Base-by-base conservation (phyloP, 1,140 invertebrate species). In the Choristoneura fumiferana region DNA sequence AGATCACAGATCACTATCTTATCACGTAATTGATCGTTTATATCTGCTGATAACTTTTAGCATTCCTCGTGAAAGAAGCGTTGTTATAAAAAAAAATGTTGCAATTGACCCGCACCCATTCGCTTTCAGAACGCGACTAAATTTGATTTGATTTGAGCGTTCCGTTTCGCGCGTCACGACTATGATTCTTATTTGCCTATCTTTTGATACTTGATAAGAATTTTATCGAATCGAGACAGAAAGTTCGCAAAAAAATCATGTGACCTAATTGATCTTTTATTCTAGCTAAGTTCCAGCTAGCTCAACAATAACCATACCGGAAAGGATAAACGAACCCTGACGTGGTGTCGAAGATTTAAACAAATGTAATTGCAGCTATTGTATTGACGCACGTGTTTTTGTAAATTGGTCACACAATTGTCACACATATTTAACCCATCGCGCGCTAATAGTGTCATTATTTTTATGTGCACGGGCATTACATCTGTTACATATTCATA, bases 51-150 rank as follows among this genome's bases (percentile, higher is more conserved):
- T n/a, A 18, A n/a, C 1, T 12, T 49, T 49, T 49, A 29, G 29
- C 12, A 29, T 49, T 13, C 3, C 18, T 49, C 12, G 2, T 12
- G 10, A 10, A 6, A 29, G 18, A 12, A 3, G 8, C 43, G 22
- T n/a, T n/a, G n/a, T 13, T 34, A 43, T 36, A 52, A 15, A 10
- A 45, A 37, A 9, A 5, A 29, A 5, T 10, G 17, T 39, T 35
- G 10, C 35, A 33, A 59, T 35, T 29, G 14, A 12, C 15, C 58
- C 13, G 54, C 58, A 59, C 37, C 13, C 55, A 60, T 37, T 57
- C 45, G 57, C 22, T 64, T 67, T 69, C 63, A 49, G 69, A 76
- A 73, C 69, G 71, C 60, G 63, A 70, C 69, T 65, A 62, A 64
- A 37, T 61, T 58, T 65, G 56, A 71, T 63, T 67, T 67, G 67